Percentiles rank a stretch among this genome's conserved stretches.
phyloP scores from a whole-genome alignment of 2,113 vertebrate genomes.

The Tupaia tana region DNA sequence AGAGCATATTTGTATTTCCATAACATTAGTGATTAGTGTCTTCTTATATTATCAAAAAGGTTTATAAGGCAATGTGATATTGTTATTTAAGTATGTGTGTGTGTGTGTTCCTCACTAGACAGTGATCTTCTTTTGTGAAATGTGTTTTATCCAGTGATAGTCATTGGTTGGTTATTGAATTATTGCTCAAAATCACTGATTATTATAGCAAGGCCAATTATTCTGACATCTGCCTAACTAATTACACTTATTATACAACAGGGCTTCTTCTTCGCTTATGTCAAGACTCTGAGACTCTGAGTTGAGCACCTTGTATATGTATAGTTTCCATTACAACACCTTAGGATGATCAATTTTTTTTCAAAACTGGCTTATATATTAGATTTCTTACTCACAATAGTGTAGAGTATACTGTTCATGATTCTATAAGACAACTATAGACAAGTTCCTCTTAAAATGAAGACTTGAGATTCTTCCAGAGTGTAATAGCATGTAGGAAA shows the following conservation, averaged over 20 bases:
- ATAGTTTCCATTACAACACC: neutral
- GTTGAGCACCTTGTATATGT: neutral
- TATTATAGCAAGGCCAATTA: neutral
- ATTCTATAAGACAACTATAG: neutral
- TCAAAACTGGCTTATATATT: neutral
- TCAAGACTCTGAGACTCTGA: neutral
- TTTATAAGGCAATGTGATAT: neutral
- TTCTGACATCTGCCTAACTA: neutral
- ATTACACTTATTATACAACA: neutral
- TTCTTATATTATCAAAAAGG: neutral
- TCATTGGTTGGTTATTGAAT: neutral
- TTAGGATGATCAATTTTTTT: neutral
- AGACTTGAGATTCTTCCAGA: neutral
- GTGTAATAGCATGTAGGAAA: neutral
- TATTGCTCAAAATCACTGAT: neutral
- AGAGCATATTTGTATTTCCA: neutral
- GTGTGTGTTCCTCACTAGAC: neutral
- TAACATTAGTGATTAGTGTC: neutral
- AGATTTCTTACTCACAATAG: neutral
- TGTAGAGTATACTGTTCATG: neutral
- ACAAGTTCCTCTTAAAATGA: neutral
- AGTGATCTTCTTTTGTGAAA: neutral
- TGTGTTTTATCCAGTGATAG: neutral
- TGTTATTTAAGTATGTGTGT: neutral
- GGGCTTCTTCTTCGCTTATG: neutral